Conservation (phyloP, 2,797 vertebrate species). For the Sparidentex hasta region DNA sequence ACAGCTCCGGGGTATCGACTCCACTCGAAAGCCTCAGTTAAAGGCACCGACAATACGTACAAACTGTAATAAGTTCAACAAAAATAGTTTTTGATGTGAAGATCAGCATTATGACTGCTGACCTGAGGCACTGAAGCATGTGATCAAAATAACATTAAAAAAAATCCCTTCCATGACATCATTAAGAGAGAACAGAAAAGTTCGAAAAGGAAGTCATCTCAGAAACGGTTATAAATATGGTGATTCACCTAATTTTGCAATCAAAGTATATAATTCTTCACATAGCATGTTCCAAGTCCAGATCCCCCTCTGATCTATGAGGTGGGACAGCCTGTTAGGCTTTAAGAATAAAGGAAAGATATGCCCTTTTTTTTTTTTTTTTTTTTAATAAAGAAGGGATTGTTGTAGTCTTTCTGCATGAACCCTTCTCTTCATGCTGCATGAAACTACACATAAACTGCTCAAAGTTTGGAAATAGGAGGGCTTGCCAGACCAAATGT, state of each 20-base stretch:
- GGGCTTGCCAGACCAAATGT: neutral
- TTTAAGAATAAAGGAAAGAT: neutral
- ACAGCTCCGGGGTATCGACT: too few species aligned
- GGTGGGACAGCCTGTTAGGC: neutral
- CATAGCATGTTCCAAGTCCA: neutral
- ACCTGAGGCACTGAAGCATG: slow-evolving; percentile 3
- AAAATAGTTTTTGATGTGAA: slow-evolving; percentile 22
- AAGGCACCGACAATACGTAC: too few species aligned
- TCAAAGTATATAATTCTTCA: neutral
- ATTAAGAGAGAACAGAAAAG: neutral
- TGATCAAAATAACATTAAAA: slow-evolving; percentile 24
- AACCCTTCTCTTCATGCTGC: neutral
- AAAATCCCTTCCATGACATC: slow-evolving; percentile 10
- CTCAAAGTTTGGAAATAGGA: neutral
- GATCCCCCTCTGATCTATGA: neutral
- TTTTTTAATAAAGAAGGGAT: too few species aligned
- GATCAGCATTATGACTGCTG: slow-evolving; percentile 1
- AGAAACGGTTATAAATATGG: neutral
- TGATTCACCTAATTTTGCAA: neutral
- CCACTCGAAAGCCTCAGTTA: too few species aligned
- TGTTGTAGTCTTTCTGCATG: too few species aligned
- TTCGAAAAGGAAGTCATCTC: slow-evolving; percentile 21
- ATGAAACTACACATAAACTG: neutral
- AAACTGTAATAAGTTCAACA: neutral
- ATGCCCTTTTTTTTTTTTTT: neutral